Conservation (phyloP, 1,140 invertebrate genomes). For the Pentalonia nigronervosa region DNA sequence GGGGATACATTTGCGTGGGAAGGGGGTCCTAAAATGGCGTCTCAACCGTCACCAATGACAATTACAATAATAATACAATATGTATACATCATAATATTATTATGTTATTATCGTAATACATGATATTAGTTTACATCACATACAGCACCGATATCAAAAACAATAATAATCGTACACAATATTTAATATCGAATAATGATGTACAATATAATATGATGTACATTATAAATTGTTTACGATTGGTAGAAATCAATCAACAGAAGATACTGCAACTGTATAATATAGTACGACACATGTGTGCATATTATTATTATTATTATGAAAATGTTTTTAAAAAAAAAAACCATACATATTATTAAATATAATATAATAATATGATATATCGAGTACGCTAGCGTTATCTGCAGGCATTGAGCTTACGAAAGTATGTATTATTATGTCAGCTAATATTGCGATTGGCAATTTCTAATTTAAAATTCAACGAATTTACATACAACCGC, state of each 20-base stretch:
- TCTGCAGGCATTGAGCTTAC: not conserved
- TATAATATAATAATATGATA: not conserved
- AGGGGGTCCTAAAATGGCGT: not conserved
- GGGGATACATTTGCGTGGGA: not conserved
- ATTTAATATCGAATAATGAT: not conserved
- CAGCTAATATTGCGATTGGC: not conserved
- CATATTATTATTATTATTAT: not conserved
- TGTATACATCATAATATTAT: not conserved
- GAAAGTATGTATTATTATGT: not conserved
- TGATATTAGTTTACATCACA: not conserved
- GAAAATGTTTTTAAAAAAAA: not conserved
- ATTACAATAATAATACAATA: not conserved
- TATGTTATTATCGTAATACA: not conserved
- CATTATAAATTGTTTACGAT: not conserved
- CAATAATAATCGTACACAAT: constrained; percentile 1
- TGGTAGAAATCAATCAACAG: not conserved
- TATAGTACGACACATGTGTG: not conserved
- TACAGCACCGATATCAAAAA: not conserved
- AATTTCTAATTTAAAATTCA: not conserved
- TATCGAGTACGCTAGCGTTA: not conserved
- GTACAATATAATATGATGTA: not conserved
- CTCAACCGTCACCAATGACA: not conserved
- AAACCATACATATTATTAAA: not conserved
- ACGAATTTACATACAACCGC: not conserved
- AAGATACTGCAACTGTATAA: not conserved